Evolutionary conservation across 2,797 vertebrate genomes (phyloP).

Genomic region (Anolis apletophallus): DNA sequence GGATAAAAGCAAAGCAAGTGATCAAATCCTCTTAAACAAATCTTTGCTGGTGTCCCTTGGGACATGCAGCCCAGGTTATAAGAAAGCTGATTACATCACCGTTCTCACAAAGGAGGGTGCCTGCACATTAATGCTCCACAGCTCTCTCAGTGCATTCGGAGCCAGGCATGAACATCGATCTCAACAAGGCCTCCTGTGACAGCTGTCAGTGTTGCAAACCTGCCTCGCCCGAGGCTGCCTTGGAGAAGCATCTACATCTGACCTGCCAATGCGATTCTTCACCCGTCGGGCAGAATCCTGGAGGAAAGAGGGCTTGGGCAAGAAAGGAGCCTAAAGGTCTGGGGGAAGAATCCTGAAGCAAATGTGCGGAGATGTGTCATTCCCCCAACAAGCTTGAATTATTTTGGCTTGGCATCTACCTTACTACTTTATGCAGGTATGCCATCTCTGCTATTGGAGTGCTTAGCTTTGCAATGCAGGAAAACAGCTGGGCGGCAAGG

Average conservation of each 20-base stretch:
- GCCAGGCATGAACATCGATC: not conserved
- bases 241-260: not conserved
- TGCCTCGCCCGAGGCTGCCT: not conserved
- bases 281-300: not conserved
- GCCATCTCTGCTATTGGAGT: too few relatives aligned
- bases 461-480: too few relatives aligned
- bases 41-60: not conserved
- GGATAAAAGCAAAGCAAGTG: not conserved
- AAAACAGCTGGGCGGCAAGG: too few relatives aligned
- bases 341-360: not conserved
- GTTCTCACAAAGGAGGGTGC: not conserved
- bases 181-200: not conserved
- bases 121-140: not conserved
- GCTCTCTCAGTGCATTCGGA: not conserved
- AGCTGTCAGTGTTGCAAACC: not conserved
- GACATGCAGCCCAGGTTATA: not conserved
- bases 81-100: slow-evolving; percentile 5
- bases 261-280: not conserved
- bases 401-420: too few relatives aligned
- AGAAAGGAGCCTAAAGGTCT: too few relatives aligned
- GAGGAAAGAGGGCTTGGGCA: too few relatives aligned
- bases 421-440: too few relatives aligned
- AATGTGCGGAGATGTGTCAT: not conserved
- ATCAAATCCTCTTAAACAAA: slow-evolving; percentile 21
- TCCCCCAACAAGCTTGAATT: not conserved